Evolutionary conservation across 2,797 vertebrate species (phyloP).

Genomic region (Muscicapa striata): DNA sequence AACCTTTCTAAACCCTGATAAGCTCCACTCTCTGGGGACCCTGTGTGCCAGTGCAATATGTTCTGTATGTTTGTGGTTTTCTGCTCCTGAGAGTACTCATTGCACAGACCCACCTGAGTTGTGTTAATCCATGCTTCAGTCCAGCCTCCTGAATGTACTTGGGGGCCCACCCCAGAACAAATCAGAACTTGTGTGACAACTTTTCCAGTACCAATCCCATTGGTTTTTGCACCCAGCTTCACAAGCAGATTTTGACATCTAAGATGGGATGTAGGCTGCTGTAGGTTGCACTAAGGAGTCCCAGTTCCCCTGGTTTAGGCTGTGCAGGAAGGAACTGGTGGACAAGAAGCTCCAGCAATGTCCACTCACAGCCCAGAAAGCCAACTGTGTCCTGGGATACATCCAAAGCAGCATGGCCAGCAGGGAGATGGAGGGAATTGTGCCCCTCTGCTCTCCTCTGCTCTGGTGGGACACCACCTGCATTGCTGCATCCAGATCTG

Average conservation of each 20-base stretch:
- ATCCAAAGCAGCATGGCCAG: background rate
- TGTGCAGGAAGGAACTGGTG: background rate
- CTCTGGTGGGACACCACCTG: background rate
- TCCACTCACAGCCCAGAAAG: background rate
- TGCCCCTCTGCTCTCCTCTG: background rate
- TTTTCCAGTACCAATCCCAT: background rate
- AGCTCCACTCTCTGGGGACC: background rate
- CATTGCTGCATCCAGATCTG: background rate
- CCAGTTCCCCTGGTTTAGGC: background rate
- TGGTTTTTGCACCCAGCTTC: background rate
- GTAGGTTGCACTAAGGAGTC: background rate
- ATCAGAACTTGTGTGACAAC: background rate
- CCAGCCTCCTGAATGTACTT: background rate
- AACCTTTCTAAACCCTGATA: background rate
- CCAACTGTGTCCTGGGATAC: accelerated
- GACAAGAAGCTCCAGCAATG: background rate
- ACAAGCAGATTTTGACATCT: background rate
- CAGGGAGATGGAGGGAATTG: background rate
- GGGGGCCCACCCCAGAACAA: background rate
- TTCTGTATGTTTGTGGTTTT: background rate
- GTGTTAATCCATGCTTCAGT: background rate
- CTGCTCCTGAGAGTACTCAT: background rate
- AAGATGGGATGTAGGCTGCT: background rate
- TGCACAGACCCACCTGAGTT: background rate
- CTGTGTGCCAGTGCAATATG: accelerated